phyloP scores from a whole-genome alignment of 2,888 invertebrate genomes.

The Drosophila melanosoma region DNA sequence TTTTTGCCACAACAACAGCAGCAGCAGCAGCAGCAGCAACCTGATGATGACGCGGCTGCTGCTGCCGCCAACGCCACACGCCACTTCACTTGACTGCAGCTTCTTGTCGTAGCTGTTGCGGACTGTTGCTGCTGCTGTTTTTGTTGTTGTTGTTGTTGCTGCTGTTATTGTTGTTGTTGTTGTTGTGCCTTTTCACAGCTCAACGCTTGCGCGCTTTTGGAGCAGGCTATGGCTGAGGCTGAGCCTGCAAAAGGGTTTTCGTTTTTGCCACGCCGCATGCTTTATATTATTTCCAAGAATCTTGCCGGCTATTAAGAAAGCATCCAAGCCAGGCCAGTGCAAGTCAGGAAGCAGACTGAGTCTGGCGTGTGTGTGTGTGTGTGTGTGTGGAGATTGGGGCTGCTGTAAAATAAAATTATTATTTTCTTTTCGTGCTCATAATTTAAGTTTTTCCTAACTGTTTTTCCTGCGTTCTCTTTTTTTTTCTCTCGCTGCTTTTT shows the following conservation, averaged over 20 bases:
- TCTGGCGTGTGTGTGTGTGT: constrained; percentile 16
- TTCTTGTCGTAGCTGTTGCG: constrained; percentile 42
- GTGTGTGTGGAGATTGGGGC: constrained; percentile 10
- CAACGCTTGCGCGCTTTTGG: constrained; percentile 74
- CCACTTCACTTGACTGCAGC: constrained; percentile 75
- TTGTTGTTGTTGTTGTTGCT: constrained; percentile 7
- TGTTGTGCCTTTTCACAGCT: constrained; percentile 70
- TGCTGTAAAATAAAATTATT: constrained; percentile 73
- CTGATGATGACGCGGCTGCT: constrained; percentile 34
- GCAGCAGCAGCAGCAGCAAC: constrained; percentile 47
- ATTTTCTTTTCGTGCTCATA: constrained; percentile 79
- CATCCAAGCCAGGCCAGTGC: constrained; percentile 42
- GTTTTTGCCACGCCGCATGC: constrained; percentile 45
- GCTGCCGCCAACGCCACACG: constrained; percentile 68
- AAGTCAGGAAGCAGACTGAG: constrained; percentile 18
- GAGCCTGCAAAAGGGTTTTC: constrained; percentile 58
- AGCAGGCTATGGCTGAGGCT: constrained; percentile 32
- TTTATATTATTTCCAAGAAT: constrained; percentile 75
- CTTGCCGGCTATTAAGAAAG: constrained; percentile 77
- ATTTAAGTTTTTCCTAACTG: constrained; percentile 61
- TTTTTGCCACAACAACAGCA: constrained; percentile 59
- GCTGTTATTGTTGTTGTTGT: constrained; percentile 30
- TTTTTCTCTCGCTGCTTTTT: constrained; percentile 26
- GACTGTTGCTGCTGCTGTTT: constrained; percentile 25
- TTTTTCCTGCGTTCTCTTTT: constrained; percentile 13